Evolutionary conservation across 2,797 vertebrate species (phyloP), one percentile per base, ranked within the genome.

Genomic region (Myiotriccus ornatus): DNA sequence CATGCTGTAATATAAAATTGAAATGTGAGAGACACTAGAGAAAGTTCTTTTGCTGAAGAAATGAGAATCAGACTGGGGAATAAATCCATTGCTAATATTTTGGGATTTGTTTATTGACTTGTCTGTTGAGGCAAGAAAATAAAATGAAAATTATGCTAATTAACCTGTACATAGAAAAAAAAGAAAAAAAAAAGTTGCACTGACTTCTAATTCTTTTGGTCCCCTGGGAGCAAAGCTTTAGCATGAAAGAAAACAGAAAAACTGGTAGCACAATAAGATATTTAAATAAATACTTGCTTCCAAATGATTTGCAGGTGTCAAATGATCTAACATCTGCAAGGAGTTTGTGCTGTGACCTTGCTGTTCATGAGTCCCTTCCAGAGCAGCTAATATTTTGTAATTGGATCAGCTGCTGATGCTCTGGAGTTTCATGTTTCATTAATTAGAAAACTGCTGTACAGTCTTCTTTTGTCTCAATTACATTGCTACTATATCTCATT

Each of bases 261-360:
- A 97, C 96, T 98, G 96, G 98, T 98, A 98, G 97, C 98, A 97
- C 96, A 98, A 97, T 97, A 96, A 97, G 94, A 97, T 97, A 97
- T 94, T 98, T 97, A 98, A 98, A 98, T 98, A 98, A 98, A 98
- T 98, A 98, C 96, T 97, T 97, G 89, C 89, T 95, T 92, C 89
- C 94, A 98, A 98, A 98, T 98, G 97, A 98, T 97, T 98, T 98
- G 96, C 98, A 98, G 98, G 98, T 98, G 98, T 93, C 94, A 97
- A 92, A 79, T 87, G 85, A 93, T 93, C 95, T 85, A 97, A 97
- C 98, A 97, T 98, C 97, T 98, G 97, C 62, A 91, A 97, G 68
- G 34, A 94, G 69, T 86, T 94, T 78, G 62, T 85, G 62, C 50
- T 8, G 1, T 93, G 96, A 96, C 97, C 97, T 96, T 97, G 92